Evolutionary conservation across 2,797 vertebrate species (phyloP).

Genomic region (Anomalospiza imberbis): DNA sequence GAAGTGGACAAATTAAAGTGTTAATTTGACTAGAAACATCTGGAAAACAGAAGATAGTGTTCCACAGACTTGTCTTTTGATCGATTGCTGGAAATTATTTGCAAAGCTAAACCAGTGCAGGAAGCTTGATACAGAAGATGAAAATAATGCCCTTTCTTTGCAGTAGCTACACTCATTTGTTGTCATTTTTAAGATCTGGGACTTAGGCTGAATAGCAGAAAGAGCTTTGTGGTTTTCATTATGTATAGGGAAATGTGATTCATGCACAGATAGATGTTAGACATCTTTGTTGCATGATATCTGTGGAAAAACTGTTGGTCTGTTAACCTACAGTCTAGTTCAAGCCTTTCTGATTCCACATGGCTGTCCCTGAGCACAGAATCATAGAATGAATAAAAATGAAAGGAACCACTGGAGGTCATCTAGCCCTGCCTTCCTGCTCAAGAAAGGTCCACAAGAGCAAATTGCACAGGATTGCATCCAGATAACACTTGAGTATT

Average conservation of each 20-base stretch:
- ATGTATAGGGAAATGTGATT: not conserved
- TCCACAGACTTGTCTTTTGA: not conserved
- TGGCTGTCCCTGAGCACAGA: not conserved
- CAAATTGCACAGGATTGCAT: not conserved
- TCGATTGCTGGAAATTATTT: not conserved
- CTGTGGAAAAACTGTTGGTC: not conserved
- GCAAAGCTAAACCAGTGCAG: not conserved
- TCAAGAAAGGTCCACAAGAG: not conserved
- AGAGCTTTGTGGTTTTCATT: not conserved
- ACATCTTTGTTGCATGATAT: not conserved
- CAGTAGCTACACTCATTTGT: not conserved
- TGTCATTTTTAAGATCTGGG: not conserved
- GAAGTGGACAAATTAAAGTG: not conserved
- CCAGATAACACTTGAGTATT: not conserved
- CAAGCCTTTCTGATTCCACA: not conserved
- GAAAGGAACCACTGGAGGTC: not conserved
- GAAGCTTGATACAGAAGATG: not conserved
- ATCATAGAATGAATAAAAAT: not conserved
- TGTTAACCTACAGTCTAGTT: not conserved
- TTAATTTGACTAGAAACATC: not conserved
- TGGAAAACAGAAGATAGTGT: not conserved
- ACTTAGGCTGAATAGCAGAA: not conserved
- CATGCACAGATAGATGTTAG: not conserved
- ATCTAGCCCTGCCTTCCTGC: not conserved
- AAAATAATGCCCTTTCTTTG: not conserved